A percentile compares a stretch with the other conserved stretches of the same genome.
phyloP scores from a whole-genome alignment of 1,140 invertebrate species.

The Temnothorax nylanderi region DNA sequence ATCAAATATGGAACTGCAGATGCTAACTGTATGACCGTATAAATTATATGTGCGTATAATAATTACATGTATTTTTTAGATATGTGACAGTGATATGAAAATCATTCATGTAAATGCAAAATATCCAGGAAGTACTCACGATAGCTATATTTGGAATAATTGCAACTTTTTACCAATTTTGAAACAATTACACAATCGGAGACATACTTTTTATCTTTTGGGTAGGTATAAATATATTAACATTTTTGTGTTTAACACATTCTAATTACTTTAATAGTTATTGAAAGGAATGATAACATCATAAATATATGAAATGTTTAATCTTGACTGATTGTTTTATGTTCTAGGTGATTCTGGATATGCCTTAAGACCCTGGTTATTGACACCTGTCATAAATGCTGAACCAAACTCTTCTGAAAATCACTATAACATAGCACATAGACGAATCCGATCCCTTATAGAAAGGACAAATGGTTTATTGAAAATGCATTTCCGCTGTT shows the following conservation, averaged over 20 bases:
- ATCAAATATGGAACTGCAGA: too few species aligned
- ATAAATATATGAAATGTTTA: too few species aligned
- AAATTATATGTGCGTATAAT: not conserved
- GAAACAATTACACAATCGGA: not conserved
- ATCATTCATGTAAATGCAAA: conserved; percentile 5
- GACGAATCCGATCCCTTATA: not conserved
- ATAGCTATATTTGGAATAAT: conserved; percentile 16
- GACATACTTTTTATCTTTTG: conserved; percentile 21
- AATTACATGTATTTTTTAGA: not conserved
- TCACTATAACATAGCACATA: not conserved
- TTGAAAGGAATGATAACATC: too few species aligned
- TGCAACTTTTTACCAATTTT: not conserved
- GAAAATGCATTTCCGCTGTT: conserved; percentile 8
- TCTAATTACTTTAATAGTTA: too few species aligned
- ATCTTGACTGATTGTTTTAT: too few species aligned
- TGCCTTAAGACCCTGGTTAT: not conserved
- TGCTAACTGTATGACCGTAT: too few species aligned
- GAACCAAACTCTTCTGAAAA: not conserved
- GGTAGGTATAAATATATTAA: not conserved
- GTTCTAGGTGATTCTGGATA: not conserved
- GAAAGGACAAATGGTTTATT: conserved; percentile 17
- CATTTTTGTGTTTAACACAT: too few species aligned
- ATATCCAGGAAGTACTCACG: conserved; percentile 10
- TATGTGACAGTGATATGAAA: conserved; percentile 14
- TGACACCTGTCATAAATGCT: not conserved